phyloP scores from a whole-genome alignment of 2,797 vertebrate genomes.

The Tympanoctomys barrerae region DNA sequence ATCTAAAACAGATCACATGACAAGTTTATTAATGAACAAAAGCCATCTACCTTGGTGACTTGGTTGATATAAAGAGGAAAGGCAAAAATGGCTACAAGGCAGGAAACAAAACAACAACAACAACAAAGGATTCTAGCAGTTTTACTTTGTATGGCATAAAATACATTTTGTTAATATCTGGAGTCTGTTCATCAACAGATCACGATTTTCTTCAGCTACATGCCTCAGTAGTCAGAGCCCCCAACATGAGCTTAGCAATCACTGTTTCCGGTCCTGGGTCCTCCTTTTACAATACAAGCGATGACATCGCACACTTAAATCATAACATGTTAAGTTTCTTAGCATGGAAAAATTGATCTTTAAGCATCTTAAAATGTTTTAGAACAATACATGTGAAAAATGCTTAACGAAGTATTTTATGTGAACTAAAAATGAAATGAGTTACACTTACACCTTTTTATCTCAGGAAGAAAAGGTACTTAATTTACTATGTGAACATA shows the following conservation, averaged over 20 bases:
- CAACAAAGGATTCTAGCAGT: background rate
- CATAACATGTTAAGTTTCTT: background rate
- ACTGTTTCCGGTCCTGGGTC: background rate
- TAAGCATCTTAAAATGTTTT: background rate
- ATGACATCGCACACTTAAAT: background rate
- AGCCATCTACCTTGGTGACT: background rate
- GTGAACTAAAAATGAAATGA: background rate
- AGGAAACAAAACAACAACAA: background rate
- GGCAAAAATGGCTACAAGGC: background rate
- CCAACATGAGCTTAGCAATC: background rate
- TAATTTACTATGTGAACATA: background rate
- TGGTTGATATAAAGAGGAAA: background rate
- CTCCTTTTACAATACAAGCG: background rate
- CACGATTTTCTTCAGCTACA: background rate
- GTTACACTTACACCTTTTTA: background rate
- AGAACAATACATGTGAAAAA: background rate
- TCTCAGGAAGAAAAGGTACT: background rate
- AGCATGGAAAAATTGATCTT: background rate
- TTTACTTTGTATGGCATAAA: slow-evolving; percentile 11
- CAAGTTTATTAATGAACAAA: slow-evolving; percentile 1
- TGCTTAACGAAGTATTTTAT: background rate
- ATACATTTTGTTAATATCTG: background rate
- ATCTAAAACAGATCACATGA: background rate
- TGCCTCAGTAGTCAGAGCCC: background rate
- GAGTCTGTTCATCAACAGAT: background rate